Conservation (phyloP, 2,888 invertebrate genomes). For the Ormyrus thymus region DNA sequence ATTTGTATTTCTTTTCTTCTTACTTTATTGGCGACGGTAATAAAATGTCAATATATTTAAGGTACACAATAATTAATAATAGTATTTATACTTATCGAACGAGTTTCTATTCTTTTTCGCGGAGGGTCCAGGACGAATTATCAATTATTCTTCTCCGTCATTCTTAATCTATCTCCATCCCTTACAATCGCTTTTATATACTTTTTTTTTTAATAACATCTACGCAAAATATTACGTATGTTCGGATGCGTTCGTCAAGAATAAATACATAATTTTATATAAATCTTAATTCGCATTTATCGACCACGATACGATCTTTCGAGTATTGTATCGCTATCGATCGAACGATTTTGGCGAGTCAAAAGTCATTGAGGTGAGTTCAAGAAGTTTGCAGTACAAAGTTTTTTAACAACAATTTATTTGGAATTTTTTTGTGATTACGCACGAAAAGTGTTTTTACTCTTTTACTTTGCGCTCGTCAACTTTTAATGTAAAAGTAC, state of each 20-base stretch:
- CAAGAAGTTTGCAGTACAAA: slow-evolving; percentile 56
- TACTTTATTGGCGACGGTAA: slow-evolving; percentile 16
- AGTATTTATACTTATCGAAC: slow-evolving; percentile 66
- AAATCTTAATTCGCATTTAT: slow-evolving; percentile 57
- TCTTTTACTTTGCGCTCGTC: too few species aligned
- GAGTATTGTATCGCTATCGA: slow-evolving; percentile 61
- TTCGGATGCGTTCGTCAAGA: slow-evolving; percentile 55
- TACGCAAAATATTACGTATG: slow-evolving; percentile 56
- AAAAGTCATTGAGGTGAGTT: slow-evolving; percentile 58
- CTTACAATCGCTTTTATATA: slow-evolving; percentile 29
- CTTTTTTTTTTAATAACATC: slow-evolving; percentile 26
- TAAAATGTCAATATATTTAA: slow-evolving; percentile 55
- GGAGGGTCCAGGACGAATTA: slow-evolving; percentile 69
- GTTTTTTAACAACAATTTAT: slow-evolving; percentile 15
- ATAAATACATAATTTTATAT: slow-evolving; percentile 51
- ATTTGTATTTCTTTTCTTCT: background rate
- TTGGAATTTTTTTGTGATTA: background rate
- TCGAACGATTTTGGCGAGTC: slow-evolving; percentile 57
- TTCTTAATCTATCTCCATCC: slow-evolving; percentile 34
- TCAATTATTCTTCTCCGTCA: slow-evolving; percentile 50
- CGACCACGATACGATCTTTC: slow-evolving; percentile 59
- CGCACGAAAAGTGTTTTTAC: background rate
- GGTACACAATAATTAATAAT: slow-evolving; percentile 32
- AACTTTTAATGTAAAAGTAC: too few species aligned
- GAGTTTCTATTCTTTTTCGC: slow-evolving; percentile 72